These are phyloP conservation scores for Drosophila santomea DNA, from an alignment of 1,140 invertebrate genomes.

Conservation along the genomic window DNA sequence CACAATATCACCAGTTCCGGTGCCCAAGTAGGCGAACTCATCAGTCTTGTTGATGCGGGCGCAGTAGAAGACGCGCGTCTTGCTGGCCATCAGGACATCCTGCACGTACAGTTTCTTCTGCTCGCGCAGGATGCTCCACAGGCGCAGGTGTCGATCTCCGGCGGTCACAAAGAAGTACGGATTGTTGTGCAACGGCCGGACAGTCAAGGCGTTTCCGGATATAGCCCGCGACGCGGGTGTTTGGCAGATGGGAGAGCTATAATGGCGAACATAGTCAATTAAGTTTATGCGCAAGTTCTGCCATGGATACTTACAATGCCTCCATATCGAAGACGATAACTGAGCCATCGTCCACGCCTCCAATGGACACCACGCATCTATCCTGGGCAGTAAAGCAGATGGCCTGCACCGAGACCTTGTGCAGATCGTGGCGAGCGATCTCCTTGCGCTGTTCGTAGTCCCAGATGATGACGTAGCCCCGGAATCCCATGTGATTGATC, in stretches of 20 bases:
- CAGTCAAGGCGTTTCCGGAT: constrained; percentile 88
- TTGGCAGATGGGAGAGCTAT: constrained; percentile 87
- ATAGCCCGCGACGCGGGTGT: constrained; percentile 88
- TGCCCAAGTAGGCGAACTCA: constrained; percentile 92
- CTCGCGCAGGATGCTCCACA: constrained; percentile 91
- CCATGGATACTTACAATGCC: constrained; percentile 76
- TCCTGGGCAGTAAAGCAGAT: constrained; percentile 93
- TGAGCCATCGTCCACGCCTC: constrained; percentile 94
- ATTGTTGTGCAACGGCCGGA: constrained; percentile 86
- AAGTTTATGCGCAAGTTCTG: too few species aligned
- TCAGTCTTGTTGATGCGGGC: constrained; percentile 88
- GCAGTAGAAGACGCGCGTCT: constrained; percentile 88
- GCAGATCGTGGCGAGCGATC: constrained; percentile 90
- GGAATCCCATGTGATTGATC: constrained; percentile 95
- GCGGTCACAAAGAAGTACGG: constrained; percentile 89
- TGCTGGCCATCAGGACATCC: constrained; percentile 90
- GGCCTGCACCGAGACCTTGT: constrained; percentile 93
- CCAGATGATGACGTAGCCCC: constrained; percentile 95
- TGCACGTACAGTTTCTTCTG: constrained; percentile 89
- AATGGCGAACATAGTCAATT: neutral
- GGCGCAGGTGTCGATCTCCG: constrained; percentile 88
- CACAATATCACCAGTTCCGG: constrained; percentile 89
- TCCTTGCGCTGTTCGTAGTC: constrained; percentile 89
- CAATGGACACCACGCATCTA: constrained; percentile 92
- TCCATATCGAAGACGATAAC: constrained; percentile 91